phyloP scores from a whole-genome alignment of 2,113 vertebrate genomes.

The Rhabdomys dilectus region DNA sequence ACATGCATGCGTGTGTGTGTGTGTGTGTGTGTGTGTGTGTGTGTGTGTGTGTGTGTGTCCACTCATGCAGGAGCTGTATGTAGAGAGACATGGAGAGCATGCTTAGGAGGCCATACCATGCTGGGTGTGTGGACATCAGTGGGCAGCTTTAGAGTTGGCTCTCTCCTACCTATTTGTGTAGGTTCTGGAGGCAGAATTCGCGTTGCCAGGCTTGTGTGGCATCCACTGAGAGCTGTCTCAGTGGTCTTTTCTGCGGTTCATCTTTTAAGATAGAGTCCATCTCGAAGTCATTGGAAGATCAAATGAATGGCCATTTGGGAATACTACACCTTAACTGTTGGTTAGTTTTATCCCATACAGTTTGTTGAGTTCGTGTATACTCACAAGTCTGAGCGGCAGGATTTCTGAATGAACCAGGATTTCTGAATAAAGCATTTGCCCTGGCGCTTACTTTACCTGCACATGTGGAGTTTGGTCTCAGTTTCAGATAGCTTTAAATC shows the following conservation, averaged over 20 bases:
- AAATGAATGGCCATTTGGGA: not conserved
- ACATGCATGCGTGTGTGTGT: not conserved
- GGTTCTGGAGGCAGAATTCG: not conserved
- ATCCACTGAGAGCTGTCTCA: not conserved
- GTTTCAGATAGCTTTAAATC: not conserved
- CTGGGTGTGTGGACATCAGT: not conserved
- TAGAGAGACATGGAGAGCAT: not conserved
- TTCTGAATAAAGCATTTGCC: not conserved
- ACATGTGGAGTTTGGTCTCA: not conserved
- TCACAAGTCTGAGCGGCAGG: not conserved
- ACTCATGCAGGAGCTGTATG: rapidly evolving
- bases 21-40: no score
- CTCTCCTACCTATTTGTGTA: not conserved
- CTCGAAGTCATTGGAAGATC: not conserved
- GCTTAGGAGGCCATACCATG: not conserved
- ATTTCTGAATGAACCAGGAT: not conserved
- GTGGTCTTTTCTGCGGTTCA: not conserved
- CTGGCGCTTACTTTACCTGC: not conserved
- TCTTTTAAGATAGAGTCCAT: not conserved
- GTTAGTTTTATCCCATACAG: not conserved
- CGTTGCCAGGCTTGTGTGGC: not conserved
- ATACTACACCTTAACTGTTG: not conserved
- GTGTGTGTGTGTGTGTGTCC: no score
- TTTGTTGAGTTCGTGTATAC: not conserved
- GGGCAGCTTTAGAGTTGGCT: not conserved